These are phyloP conservation scores for Okapia johnstoni DNA, from an alignment of 2,113 vertebrate species.

Conservation along the genomic window DNA sequence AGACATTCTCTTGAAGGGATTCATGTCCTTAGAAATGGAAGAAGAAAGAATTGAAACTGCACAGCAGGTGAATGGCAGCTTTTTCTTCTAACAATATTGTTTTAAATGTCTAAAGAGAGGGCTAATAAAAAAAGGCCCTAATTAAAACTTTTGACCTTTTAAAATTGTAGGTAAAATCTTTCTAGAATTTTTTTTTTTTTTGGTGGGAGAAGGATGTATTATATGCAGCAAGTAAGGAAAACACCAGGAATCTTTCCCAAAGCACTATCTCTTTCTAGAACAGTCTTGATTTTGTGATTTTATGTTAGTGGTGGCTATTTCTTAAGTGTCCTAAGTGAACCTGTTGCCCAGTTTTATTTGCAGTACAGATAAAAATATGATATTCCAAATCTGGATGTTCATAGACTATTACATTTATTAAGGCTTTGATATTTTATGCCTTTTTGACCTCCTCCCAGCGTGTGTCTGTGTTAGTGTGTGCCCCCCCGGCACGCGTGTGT, in stretches of 20 bases:
- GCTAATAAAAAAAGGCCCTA: background rate
- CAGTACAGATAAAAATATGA: background rate
- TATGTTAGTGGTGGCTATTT: background rate
- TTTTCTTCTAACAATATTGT: background rate
- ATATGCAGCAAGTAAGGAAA: background rate
- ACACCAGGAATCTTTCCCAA: background rate
- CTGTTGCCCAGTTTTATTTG: background rate
- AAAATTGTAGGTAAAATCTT: background rate
- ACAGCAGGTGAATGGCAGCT: constrained; percentile 87
- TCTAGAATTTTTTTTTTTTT: background rate
- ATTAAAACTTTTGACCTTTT: constrained; percentile 13
- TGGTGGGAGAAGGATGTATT: background rate
- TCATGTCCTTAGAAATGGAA: constrained; percentile 89
- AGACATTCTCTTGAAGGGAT: constrained; percentile 91
- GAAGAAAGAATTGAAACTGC: constrained; percentile 93
- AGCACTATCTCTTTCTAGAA: background rate
- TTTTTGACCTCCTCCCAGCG: background rate
- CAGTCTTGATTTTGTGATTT: constrained; percentile 19
- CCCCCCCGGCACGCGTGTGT: background rate
- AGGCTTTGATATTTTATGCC: background rate
- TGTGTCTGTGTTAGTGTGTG: background rate
- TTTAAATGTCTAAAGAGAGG: background rate
- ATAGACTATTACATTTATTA: background rate
- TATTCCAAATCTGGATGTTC: background rate
- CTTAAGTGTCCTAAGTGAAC: constrained; percentile 12